These are phyloP conservation scores for Desmodus rotundus DNA, from an alignment of 2,113 vertebrate genomes.

Conservation along the genomic window DNA sequence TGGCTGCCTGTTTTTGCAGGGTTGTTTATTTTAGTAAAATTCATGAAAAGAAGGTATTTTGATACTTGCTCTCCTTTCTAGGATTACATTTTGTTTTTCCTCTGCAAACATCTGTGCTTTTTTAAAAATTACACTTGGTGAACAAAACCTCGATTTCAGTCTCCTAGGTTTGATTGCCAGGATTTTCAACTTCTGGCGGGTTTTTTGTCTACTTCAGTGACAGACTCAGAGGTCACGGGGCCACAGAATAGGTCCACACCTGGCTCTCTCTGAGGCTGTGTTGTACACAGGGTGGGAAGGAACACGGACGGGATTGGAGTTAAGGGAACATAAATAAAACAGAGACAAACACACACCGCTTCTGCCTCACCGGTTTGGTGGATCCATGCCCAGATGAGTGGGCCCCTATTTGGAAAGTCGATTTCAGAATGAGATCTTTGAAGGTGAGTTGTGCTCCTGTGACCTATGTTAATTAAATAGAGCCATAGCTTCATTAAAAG, in stretches of 20 bases:
- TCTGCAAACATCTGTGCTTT: neutral
- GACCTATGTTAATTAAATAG: neutral
- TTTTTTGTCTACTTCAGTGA: neutral
- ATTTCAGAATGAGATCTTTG: neutral
- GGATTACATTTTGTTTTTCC: constrained; percentile 5
- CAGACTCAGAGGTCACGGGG: neutral
- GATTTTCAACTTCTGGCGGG: neutral
- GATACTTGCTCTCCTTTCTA: neutral
- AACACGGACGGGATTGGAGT: neutral
- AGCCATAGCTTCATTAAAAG: neutral
- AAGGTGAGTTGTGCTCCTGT: neutral
- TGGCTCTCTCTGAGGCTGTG: neutral
- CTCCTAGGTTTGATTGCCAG: neutral
- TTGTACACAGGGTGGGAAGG: neutral
- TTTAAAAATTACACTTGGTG: neutral
- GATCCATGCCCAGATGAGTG: neutral
- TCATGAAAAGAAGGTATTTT: neutral
- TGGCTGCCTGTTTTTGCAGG: neutral
- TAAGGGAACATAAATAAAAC: neutral
- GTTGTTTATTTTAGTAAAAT: neutral
- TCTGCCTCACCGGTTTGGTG: neutral
- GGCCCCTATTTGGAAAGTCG: neutral
- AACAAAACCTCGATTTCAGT: neutral
- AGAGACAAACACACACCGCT: neutral
- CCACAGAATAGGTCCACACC: neutral